Evolutionary conservation across 2,797 vertebrate species (phyloP).

Genomic region (Saxicola maurus): DNA sequence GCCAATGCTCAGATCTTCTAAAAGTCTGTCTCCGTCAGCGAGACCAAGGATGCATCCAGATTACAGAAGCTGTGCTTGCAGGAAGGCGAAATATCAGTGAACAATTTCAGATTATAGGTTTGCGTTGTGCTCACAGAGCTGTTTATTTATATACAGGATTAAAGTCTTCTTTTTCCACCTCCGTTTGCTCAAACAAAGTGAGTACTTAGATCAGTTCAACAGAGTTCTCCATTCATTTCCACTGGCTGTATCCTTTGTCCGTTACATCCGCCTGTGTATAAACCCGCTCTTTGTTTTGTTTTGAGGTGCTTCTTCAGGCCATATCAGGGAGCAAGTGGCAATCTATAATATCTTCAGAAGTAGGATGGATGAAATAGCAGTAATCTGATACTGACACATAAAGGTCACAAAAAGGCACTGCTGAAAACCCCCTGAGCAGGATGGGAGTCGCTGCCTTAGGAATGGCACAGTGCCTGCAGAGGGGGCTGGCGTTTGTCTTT

Average conservation of each 20-base stretch:
- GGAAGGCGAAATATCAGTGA: neutral
- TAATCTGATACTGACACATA: neutral
- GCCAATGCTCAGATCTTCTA: constrained; percentile 35
- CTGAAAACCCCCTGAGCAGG: neutral
- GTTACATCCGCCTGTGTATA: neutral
- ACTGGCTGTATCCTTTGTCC: neutral
- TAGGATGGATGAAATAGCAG: constrained; percentile 24
- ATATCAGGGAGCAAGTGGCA: neutral
- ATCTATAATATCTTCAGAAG: constrained; percentile 13
- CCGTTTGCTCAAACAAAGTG: neutral
- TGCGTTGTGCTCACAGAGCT: neutral
- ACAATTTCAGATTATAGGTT: neutral
- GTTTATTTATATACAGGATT: constrained; percentile 24
- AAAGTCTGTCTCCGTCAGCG: neutral
- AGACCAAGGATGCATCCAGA: neutral
- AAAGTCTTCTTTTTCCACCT: constrained; percentile 2
- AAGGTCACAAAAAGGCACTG: neutral
- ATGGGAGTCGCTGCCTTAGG: neutral
- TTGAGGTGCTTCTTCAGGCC: constrained; percentile 38
- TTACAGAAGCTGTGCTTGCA: neutral
- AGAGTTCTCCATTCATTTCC: constrained; percentile 5
- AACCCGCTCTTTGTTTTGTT: neutral
- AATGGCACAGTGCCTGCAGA: neutral
- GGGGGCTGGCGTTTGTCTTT: neutral
- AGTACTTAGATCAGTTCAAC: constrained; percentile 4